phyloP scores from a whole-genome alignment of 2,797 vertebrate species.

The Enteromius paludinosus region DNA sequence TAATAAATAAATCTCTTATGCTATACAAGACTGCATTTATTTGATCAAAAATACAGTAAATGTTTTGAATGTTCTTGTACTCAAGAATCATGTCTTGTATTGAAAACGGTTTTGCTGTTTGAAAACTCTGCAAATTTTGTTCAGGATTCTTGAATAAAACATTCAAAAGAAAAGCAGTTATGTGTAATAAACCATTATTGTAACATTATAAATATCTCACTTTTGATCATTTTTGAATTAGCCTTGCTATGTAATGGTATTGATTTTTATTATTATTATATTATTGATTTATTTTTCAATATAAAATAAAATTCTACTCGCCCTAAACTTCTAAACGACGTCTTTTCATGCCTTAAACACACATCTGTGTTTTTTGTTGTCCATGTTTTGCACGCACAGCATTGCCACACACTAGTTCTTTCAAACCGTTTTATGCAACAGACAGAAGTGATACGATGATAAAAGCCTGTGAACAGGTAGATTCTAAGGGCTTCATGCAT shows the following conservation, averaged over 20 bases:
- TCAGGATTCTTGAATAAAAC: background rate
- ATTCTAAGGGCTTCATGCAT: background rate
- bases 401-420: background rate
- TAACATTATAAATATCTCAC: background rate
- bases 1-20: background rate
- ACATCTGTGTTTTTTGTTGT: background rate
- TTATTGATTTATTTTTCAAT: no score
- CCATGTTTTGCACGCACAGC: background rate
- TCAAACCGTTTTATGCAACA: background rate
- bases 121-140: no score
- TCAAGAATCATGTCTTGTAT: background rate
- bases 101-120: background rate
- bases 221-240: background rate
- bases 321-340: background rate
- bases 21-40: background rate
- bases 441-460: background rate
- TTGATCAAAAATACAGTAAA: background rate
- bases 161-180: background rate
- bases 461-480: background rate
- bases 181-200: background rate
- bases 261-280: background rate
- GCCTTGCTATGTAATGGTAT: background rate
- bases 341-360: background rate
- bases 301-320: background rate
- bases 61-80: no score